Evolutionary conservation across 2,888 invertebrate genomes (phyloP).

Genomic region (Limnephilus marmoratus): DNA sequence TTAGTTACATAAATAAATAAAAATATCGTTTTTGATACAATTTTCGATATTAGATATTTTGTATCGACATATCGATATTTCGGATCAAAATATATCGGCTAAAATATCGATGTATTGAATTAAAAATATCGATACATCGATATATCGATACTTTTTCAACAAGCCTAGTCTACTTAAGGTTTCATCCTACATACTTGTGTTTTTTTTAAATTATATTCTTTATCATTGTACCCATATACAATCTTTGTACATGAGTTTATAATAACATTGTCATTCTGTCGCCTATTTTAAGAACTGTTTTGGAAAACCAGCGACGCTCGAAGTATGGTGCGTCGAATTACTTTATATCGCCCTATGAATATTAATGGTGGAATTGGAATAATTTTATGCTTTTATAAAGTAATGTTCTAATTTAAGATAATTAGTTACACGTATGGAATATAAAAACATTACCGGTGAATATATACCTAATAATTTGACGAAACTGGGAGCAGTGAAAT

Average conservation of each 20-base stretch:
- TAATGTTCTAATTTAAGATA: constrained; percentile 62
- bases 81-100: too few species aligned
- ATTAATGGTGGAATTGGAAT: constrained; percentile 66
- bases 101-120: too few species aligned
- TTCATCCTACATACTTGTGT: too few species aligned
- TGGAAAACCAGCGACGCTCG: constrained; percentile 44
- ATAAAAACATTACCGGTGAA: not conserved
- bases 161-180: too few species aligned
- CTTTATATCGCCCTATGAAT: constrained; percentile 64
- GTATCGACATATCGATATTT: too few species aligned
- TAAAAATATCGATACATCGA: too few species aligned
- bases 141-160: too few species aligned
- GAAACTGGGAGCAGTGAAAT: not conserved
- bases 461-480: not conserved
- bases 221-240: not conserved
- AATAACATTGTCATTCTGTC: constrained; percentile 12
- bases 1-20: too few species aligned
- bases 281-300: constrained; percentile 41
- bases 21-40: too few species aligned
- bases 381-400: constrained; percentile 65
- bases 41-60: too few species aligned
- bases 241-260: constrained; percentile 6
- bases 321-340: constrained; percentile 62
- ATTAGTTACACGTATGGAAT: constrained; percentile 60
- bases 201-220: not conserved